Conservation (phyloP, 2,888 invertebrate genomes). For the Parnassius apollo region DNA sequence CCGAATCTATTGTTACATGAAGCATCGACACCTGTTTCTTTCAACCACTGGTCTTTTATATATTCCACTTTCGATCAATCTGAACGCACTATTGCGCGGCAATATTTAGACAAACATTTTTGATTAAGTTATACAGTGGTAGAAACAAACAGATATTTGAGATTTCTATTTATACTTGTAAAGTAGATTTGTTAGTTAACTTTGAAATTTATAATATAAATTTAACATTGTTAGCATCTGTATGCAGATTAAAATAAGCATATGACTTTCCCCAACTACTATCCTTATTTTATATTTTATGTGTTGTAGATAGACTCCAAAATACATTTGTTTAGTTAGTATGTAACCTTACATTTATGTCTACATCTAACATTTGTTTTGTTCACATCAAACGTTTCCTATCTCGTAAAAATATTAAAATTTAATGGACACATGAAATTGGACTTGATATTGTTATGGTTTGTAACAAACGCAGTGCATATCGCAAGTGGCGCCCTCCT, state of each 20-base stretch:
- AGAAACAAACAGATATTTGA: slow-evolving; percentile 19
- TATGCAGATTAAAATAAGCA: slow-evolving; percentile 28
- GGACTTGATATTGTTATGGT: slow-evolving; percentile 38
- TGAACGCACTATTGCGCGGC: no score
- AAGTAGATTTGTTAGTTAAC: slow-evolving; percentile 38
- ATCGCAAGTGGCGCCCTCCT: slow-evolving; percentile 92
- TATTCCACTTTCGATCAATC: background rate
- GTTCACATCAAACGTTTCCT: slow-evolving; percentile 6
- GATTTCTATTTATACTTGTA: slow-evolving; percentile 13
- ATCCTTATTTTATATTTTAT: slow-evolving; percentile 33
- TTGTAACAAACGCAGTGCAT: slow-evolving; percentile 79
- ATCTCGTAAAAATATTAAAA: slow-evolving; percentile 16
- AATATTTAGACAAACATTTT: no score
- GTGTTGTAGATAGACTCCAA: slow-evolving; percentile 46
- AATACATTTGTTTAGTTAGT: slow-evolving; percentile 21
- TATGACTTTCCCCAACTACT: slow-evolving; percentile 29
- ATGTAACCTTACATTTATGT: slow-evolving; percentile 12
- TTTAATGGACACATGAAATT: slow-evolving; percentile 27
- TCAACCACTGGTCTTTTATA: slow-evolving; percentile 6
- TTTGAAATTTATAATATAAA: slow-evolving; percentile 29
- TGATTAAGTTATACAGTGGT: slow-evolving; percentile 7
- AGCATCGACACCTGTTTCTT: slow-evolving; percentile 2
- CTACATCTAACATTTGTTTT: slow-evolving; percentile 30
- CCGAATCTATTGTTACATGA: background rate
- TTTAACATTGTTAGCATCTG: slow-evolving; percentile 31